Percentiles rank a stretch among this genome's conserved stretches.
These are phyloP conservation scores for Oligia fasciuncula DNA, from an alignment of 2,888 invertebrate genomes.

Conservation along the genomic window DNA sequence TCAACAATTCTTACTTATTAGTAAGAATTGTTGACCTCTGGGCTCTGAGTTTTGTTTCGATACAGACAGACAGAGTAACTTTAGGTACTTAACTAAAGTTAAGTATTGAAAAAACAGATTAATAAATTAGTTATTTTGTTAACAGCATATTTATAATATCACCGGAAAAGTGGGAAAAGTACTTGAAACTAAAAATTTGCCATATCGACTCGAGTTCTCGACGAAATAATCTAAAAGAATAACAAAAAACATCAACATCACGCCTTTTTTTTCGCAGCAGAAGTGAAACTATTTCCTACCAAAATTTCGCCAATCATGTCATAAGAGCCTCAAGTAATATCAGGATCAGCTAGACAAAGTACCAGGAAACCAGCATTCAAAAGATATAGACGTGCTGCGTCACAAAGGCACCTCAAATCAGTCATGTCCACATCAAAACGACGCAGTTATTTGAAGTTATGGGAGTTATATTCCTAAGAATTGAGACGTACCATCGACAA, in stretches of 20 bases:
- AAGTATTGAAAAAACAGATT: neutral
- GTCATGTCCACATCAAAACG: conserved; percentile 66
- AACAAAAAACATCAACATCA: too few relatives aligned
- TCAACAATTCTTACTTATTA: too few relatives aligned
- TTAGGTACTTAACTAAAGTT: too few relatives aligned
- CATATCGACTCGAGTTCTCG: neutral
- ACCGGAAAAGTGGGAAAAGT: neutral
- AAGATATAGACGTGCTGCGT: conserved; percentile 12
- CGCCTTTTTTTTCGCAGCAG: neutral
- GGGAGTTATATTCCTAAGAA: conserved; percentile 81
- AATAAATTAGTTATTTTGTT: neutral
- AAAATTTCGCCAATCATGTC: neutral
- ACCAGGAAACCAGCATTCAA: conserved; percentile 34
- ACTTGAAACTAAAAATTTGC: neutral
- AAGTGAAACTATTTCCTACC: neutral
- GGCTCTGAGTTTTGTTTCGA: too few relatives aligned
- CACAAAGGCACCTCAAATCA: conserved; percentile 49
- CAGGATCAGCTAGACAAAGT: neutral
- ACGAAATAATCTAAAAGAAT: neutral
- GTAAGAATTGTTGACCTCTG: too few relatives aligned
- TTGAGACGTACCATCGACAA: conserved; percentile 85
- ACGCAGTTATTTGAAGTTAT: conserved; percentile 70
- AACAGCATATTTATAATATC: neutral
- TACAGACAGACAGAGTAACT: too few relatives aligned
- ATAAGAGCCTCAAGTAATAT: neutral